These are phyloP conservation scores for Calypte anna DNA, from an alignment of 2,113 vertebrate species.

Conservation along the genomic window DNA sequence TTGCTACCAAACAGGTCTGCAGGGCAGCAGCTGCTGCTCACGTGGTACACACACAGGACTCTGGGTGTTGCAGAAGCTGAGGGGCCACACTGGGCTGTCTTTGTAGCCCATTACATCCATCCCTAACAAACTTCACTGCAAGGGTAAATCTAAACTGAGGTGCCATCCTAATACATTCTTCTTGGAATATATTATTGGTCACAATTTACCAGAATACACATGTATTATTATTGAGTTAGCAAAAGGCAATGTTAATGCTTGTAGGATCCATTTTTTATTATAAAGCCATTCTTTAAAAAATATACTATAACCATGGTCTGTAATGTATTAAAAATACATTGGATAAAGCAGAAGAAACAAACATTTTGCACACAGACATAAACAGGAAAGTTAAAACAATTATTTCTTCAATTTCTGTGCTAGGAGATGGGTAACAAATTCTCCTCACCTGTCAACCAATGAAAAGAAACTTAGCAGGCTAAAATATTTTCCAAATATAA, in stretches of 20 bases:
- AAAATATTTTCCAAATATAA: not conserved
- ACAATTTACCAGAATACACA: not conserved
- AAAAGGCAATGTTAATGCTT: not conserved
- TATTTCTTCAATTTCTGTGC: not conserved
- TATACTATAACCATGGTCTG: not conserved
- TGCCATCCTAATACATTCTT: not conserved
- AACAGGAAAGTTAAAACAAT: not conserved
- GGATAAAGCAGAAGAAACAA: not conserved
- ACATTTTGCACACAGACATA: not conserved
- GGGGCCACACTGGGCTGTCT: not conserved
- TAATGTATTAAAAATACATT: not conserved
- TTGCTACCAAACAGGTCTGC: not conserved
- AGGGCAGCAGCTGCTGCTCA: not conserved
- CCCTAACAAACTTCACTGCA: not conserved
- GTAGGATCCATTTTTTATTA: not conserved
- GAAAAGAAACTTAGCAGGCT: not conserved
- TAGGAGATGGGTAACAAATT: not conserved
- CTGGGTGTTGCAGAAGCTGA: rapidly evolving
- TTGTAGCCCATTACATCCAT: rapidly evolving
- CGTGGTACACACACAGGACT: rapidly evolving
- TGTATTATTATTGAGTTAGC: not conserved
- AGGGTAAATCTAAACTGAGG: not conserved
- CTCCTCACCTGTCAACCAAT: not conserved
- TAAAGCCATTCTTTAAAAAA: not conserved
- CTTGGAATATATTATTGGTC: not conserved